These are phyloP conservation scores for Temnothorax ravouxi DNA, from an alignment of 2,888 invertebrate species.

Conservation along the genomic window DNA sequence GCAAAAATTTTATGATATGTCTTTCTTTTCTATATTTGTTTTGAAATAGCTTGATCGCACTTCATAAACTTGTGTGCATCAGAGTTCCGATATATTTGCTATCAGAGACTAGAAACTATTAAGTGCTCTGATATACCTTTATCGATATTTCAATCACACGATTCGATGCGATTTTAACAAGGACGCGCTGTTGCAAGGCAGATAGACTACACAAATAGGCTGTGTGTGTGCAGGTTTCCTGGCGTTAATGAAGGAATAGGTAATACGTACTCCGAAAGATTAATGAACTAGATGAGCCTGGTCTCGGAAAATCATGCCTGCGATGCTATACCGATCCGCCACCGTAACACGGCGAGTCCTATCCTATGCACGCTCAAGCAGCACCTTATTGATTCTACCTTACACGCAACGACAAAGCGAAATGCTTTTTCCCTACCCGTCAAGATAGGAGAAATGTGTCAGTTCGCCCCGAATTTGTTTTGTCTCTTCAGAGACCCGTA, in stretches of 20 bases:
- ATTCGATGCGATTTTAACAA: conserved; percentile 62
- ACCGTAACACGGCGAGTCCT: conserved; percentile 1
- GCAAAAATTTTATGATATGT: background rate
- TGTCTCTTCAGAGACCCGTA: background rate
- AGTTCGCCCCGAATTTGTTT: background rate
- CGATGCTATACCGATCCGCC: conserved; percentile 17
- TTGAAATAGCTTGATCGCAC: background rate
- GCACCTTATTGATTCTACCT: conserved; percentile 52
- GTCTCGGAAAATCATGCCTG: conserved; percentile 55
- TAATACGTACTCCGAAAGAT: conserved; percentile 58
- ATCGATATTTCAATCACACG: conserved; percentile 27
- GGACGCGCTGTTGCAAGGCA: conserved; percentile 31
- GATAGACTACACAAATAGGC: conserved; percentile 43
- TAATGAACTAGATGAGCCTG: conserved; percentile 56
- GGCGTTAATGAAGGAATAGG: conserved; percentile 14
- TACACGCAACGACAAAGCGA: background rate
- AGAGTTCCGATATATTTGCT: conserved; percentile 8
- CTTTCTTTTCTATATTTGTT: background rate
- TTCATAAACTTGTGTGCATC: background rate
- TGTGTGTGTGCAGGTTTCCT: conserved; percentile 40
- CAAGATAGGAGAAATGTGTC: background rate
- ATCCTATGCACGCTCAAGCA: conserved; percentile 46
- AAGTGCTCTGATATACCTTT: conserved; percentile 8
- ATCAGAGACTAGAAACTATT: conserved; percentile 18
- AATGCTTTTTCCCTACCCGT: too few relatives aligned